phyloP scores from a whole-genome alignment of 2,113 vertebrate species.

The Lagopus muta region DNA sequence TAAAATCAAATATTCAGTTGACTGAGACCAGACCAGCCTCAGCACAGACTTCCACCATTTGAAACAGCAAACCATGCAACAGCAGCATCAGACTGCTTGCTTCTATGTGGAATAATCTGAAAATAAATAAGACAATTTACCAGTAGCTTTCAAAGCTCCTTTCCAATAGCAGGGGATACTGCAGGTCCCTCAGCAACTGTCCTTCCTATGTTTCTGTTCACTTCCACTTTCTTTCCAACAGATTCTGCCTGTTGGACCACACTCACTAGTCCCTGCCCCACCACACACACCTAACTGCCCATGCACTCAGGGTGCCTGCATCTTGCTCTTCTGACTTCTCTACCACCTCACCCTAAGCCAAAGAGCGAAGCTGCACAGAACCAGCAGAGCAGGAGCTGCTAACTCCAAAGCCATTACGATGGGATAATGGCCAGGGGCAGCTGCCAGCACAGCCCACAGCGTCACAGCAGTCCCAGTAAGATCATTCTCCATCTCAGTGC shows the following conservation, averaged over 20 bases:
- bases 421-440: not conserved
- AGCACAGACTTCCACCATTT: not conserved
- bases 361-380: not conserved
- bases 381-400: not conserved
- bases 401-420: not conserved
- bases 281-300: not conserved
- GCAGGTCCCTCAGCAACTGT: not conserved
- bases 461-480: not conserved
- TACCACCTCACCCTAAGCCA: not conserved
- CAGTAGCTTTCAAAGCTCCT: not conserved
- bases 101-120: not conserved
- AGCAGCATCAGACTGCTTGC: not conserved
- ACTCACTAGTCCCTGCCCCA: not conserved
- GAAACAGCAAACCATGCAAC: not conserved
- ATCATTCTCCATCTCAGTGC: not conserved
- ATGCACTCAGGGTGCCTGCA: too few relatives aligned
- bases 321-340: not conserved
- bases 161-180: not conserved
- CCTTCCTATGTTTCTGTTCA: not conserved
- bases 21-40: not conserved
- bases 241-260: not conserved
- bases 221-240: not conserved
- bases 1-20: not conserved
- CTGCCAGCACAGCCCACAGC: rapidly evolving
- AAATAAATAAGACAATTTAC: not conserved